These are phyloP conservation scores for Fulica atra DNA, from an alignment of 2,113 vertebrate species.

Conservation along the genomic window DNA sequence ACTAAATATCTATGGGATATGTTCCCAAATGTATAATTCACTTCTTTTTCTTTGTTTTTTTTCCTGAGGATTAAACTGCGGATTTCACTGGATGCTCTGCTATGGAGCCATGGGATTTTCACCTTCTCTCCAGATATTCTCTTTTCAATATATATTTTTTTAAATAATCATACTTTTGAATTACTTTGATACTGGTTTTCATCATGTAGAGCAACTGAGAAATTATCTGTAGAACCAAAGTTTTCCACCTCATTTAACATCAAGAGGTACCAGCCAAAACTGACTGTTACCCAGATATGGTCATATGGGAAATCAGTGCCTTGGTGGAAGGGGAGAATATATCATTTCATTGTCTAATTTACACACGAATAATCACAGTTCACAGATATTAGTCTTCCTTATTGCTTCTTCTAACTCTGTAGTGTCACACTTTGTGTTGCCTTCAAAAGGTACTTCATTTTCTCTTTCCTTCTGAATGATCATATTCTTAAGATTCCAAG, in stretches of 20 bases:
- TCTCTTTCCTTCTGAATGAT: neutral
- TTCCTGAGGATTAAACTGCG: neutral
- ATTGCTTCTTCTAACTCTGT: neutral
- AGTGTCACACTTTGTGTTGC: neutral
- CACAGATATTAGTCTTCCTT: neutral
- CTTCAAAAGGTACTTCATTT: neutral
- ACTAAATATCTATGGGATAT: neutral
- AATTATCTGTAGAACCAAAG: neutral
- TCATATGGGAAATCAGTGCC: neutral
- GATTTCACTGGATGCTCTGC: neutral
- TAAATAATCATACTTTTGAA: neutral
- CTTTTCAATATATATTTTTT: neutral
- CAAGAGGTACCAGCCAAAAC: neutral
- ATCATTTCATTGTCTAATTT: neutral
- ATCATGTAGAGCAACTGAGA: neutral
- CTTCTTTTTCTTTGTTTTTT: neutral
- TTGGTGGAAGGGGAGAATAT: neutral
- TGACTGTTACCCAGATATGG: neutral
- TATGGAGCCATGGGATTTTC: neutral
- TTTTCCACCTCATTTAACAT: neutral
- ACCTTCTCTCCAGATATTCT: neutral
- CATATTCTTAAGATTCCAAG: neutral
- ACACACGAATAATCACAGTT: neutral
- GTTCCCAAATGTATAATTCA: neutral
- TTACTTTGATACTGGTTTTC: neutral